Evolutionary conservation across 2,888 invertebrate species (phyloP), one percentile per base, ranked within the genome.

Genomic region (Horisme vitalbata): DNA sequence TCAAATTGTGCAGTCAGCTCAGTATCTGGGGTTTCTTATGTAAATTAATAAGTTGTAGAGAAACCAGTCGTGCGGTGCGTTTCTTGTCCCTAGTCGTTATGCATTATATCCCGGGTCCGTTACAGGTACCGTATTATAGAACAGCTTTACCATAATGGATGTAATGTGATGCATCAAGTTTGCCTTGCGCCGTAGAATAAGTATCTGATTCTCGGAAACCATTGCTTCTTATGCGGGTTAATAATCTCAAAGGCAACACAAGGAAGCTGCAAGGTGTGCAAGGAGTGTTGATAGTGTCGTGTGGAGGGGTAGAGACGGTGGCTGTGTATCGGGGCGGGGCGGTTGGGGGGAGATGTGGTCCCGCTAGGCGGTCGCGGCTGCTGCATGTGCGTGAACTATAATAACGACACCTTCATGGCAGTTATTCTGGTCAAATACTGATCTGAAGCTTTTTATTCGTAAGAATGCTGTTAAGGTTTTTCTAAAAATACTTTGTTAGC

Each of bases 41-140:
- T 46, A 49, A 46, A 52, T 38, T 15, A 38, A 11, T 14, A 31
- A 36, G 46, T 49, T 45, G 46, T 26, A 28, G 32, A 36, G 44
- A 18, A 45, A 45, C 41, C 50, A 50, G 39, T 38, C 38, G 50
- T 34, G 55, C 52, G 44, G 9, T 9, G 32, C 28, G 39, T 41
- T 55, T 52, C 50, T 55, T 55, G 52, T 39, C 43, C 44, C 43
- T 10, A 10, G 35, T 39, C 35, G 32, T 41, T 52, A 49, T 33
- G 39, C 26, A 31, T 45, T 4, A 12, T 24, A 20, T 43, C 38
- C 33, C 43, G 13, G 31, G 36, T 46, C 46, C 68, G 71, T 68
- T 71, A 56, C 26, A 47, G 62, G 62, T 67, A 57, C 69, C 61
- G 68, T 65, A 57, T 54, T 51, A 49, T 41, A 41, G 50, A 48